phyloP scores from a whole-genome alignment of 2,113 vertebrate genomes.

The Mystacornis crossleyi region DNA sequence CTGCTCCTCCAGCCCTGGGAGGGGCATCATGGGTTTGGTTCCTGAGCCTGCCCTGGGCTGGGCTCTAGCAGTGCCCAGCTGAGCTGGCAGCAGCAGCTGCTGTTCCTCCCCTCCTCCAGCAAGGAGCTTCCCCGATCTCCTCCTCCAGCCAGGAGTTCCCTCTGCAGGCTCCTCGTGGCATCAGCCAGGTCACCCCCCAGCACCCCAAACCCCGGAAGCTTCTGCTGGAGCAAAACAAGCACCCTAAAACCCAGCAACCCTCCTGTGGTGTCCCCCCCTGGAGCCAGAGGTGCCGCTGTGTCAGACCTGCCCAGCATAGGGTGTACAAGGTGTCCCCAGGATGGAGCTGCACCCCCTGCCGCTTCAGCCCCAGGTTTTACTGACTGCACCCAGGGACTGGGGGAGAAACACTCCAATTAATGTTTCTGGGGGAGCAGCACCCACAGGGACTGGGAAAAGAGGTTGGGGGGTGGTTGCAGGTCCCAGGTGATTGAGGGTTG shows the following conservation, averaged over 20 bases:
- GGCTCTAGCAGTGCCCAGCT: neutral
- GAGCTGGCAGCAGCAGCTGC: neutral
- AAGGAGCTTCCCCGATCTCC: neutral
- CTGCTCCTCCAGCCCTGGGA: fast-evolving
- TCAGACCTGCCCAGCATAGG: fast-evolving
- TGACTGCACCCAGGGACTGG: fast-evolving
- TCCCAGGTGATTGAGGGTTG: fast-evolving
- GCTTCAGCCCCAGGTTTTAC: neutral
- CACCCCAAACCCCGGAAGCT: neutral
- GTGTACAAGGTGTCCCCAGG: fast-evolving
- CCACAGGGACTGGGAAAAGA: neutral
- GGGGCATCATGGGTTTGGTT: neutral
- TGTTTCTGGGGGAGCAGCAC: neutral
- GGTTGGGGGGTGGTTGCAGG: fast-evolving
- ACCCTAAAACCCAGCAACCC: neutral
- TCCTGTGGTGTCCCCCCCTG: neutral
- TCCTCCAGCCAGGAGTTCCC: fast-evolving
- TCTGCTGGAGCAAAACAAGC: neutral
- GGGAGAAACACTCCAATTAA: fast-evolving
- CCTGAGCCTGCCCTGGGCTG: neutral
- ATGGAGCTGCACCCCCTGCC: neutral
- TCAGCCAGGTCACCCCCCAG: neutral
- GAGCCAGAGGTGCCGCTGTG: fast-evolving
- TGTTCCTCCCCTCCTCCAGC: fast-evolving
- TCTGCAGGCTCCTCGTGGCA: fast-evolving